These are phyloP conservation scores for Parazoanthus swiftii DNA, from an alignment of 92 coral and sea anemone species.

Conservation along the genomic window DNA sequence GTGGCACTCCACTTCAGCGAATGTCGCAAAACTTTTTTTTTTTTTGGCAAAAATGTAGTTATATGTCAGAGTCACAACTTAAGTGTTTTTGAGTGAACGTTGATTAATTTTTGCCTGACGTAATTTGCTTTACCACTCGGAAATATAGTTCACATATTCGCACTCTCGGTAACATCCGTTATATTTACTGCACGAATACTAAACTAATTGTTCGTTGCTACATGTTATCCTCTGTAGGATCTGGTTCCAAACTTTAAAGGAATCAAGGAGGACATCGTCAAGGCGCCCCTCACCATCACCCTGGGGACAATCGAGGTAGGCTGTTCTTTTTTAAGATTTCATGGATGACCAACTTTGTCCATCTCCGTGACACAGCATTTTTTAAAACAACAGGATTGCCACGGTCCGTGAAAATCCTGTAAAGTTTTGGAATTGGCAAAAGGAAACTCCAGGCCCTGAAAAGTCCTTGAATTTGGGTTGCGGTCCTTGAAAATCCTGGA, in stretches of 20 bases:
- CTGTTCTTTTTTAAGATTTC: no score
- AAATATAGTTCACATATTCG: no score
- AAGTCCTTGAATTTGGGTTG: no score
- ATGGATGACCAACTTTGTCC: no score
- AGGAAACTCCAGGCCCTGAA: no score
- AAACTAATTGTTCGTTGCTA: neutral
- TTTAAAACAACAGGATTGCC: no score
- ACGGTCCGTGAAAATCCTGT: no score
- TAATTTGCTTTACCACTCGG: neutral
- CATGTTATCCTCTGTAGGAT: constrained; percentile 49
- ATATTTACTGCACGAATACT: constrained; percentile 22
- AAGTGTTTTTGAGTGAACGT: neutral
- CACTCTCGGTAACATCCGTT: no score
- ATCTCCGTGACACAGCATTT: neutral
- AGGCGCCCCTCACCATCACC: constrained; percentile 67
- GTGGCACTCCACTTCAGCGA: neutral
- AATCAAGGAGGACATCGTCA: constrained; percentile 74
- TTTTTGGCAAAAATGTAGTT: neutral
- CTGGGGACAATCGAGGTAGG: constrained; percentile 88
- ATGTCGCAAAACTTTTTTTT: neutral
- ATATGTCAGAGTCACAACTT: neutral
- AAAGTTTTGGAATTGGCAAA: no score
- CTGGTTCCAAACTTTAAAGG: constrained; percentile 69
- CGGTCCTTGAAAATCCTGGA: no score
- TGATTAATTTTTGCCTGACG: no score